Evolutionary conservation across 1,140 invertebrate species (phyloP), one percentile per base, ranked within the genome.

Genomic region (Fragariocoptes setiger): DNA sequence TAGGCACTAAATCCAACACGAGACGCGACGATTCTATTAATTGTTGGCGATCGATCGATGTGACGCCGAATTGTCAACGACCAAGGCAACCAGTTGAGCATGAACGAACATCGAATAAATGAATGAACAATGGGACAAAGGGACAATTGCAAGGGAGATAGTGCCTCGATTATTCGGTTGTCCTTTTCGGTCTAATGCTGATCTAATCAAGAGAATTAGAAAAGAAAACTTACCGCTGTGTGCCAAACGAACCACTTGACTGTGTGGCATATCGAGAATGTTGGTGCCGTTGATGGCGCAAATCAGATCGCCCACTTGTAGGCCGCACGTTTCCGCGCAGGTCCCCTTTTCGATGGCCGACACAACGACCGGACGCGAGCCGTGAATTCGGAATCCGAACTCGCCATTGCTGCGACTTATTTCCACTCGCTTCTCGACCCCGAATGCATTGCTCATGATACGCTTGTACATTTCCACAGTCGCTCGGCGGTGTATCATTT

Each of bases 381-480:
- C 83, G 50, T 88, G 77, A 49, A 94, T 86, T 38, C 85, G 68
- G 52, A 94, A 86, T 12, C 86, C 86, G 56, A 88, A 92, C 53
- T 88, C 83, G 5, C 75, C 76, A 15, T 74, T 74, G 42, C 75
- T 69, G 13, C 38, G 5, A n/a, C 20, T 36, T 0, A 83, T 74
- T 35, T 74, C 63, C 14, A 85, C 72, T n/a, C 37, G 20, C 40
- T 52, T 49, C 25, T 52, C 49, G n/a, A 48, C 40, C 85, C 79
- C 74, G 52, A 86, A 80, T 38, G 68, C 70, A 48, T 76, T 77
- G 17, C 70, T 68, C 14, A 73, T 69, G 48, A 83, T 69, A 44
- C 77, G 64, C 53, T 72, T 70, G 51, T 82, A 82, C 67, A 83
- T 76, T 58, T 86, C 78, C 14, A 78, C 67, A 50, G 74, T 79